Conservation (phyloP, 2,888 invertebrate genomes). For the Tricholauxania praeusta region DNA sequence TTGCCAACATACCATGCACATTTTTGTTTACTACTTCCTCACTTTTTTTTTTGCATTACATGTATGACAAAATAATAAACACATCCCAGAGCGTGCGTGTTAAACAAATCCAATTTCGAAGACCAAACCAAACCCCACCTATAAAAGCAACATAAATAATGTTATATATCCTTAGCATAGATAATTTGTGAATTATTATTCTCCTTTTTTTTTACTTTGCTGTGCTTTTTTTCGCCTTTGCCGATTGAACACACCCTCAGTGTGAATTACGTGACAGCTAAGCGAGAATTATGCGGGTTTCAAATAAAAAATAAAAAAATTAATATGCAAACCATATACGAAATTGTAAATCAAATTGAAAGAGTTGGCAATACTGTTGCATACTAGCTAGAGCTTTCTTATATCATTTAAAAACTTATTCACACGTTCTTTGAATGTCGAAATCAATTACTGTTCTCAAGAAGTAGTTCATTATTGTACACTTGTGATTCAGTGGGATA, state of each 20-base stretch:
- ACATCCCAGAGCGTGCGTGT: constrained; percentile 23
- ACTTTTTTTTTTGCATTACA: not conserved
- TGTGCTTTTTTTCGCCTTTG: too few species aligned
- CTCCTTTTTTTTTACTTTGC: not conserved
- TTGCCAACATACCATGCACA: constrained; percentile 21
- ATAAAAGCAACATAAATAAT: constrained; percentile 12
- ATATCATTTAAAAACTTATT: too few species aligned
- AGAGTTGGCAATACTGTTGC: too few species aligned
- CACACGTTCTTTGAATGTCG: too few species aligned
- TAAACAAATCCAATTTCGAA: constrained; percentile 30
- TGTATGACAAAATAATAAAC: constrained; percentile 31
- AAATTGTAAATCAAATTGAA: too few species aligned
- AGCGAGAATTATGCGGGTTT: constrained; percentile 32
- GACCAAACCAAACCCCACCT: not conserved
- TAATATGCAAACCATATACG: too few species aligned
- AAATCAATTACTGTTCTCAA: too few species aligned
- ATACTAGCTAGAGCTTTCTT: too few species aligned
- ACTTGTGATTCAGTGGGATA: too few species aligned
- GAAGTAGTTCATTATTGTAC: too few species aligned
- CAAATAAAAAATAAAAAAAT: not conserved
- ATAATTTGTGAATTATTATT: constrained; percentile 31
- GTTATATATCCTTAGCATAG: constrained; percentile 27
- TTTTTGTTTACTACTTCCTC: not conserved
- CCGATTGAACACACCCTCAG: constrained; percentile 18
- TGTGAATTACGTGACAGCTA: constrained; percentile 19